Base-by-base conservation (phyloP, 1,140 invertebrate species). In the Diachasmimorpha longicaudata region DNA sequence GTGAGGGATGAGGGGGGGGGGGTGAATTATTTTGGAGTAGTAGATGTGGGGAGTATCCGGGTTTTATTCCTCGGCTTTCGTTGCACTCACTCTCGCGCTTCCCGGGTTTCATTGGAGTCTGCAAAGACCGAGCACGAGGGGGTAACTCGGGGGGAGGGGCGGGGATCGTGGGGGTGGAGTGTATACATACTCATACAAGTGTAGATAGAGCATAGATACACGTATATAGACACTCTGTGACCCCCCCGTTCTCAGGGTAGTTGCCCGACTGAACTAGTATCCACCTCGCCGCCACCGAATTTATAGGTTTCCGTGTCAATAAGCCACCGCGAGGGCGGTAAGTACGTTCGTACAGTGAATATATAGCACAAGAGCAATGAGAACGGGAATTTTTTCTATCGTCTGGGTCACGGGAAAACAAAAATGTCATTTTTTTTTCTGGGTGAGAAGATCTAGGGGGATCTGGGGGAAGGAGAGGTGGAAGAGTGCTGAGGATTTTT, bases 301-400 rank as follows among this genome's bases (percentile, higher is more conserved):
- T 81, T 79, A 82, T 81, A 73, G 78, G 79, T 82, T 82, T 81
- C 81, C 78, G 75, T 81, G 77, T 82, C 81, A 81, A 81, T 81
- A 82, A 81, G 70, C 77, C 69, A 75, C 36, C 46, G 55, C 66
- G 42, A 63, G 55, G 74, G 80, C 79, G 74, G 79, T 69, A 80
- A 80, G 78, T 78, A 77, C 66, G 72, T 44, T 75, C 75, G 69
- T 73, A 74, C 72, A 74, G 75, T 55, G 75, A 21, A 25, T 52
- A 46, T 75, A 75, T 75, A 37, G 58, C 21, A 23, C 31, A 11
- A 23, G 23, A 0, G 23, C 58, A 63, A 63, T 63, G 58, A 63
- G 23, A 10, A 25, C 23, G 11, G 25, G 58, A 25, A 25, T 11
- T 63, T 25, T 63, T 63, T 63, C 31, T 63, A 1, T 63, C 21